phyloP scores from a whole-genome alignment of 2,888 invertebrate genomes.

The Campoplex capitator region DNA sequence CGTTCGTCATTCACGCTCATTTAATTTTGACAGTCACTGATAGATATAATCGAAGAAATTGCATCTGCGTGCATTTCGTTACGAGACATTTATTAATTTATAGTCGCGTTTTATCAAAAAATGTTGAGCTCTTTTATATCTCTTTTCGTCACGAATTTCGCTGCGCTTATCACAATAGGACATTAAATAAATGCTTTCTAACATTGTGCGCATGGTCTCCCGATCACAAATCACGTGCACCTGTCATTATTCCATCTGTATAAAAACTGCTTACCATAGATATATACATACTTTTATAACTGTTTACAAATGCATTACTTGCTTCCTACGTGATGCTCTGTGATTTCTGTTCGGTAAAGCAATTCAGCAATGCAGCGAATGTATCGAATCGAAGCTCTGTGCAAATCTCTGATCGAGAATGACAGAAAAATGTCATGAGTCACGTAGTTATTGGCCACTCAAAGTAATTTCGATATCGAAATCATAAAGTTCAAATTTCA shows the following conservation, averaged over 20 bases:
- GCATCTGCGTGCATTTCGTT: neutral
- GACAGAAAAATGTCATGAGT: constrained; percentile 28
- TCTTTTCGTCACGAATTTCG: constrained; percentile 1
- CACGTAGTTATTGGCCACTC: neutral
- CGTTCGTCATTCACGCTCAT: neutral
- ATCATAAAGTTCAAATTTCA: neutral
- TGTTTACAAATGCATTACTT: constrained; percentile 51
- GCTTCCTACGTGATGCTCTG: constrained; percentile 53
- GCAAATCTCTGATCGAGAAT: constrained; percentile 40
- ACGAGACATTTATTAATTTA: neutral
- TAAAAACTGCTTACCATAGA: neutral
- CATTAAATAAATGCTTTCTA: constrained; percentile 69
- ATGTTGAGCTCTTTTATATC: neutral
- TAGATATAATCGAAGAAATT: neutral
- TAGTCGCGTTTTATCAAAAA: neutral
- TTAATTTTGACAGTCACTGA: neutral
- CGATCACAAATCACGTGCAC: constrained; percentile 37
- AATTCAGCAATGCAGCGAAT: constrained; percentile 22
- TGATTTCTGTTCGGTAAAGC: constrained; percentile 32
- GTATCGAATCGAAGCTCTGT: constrained; percentile 42
- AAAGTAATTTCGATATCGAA: neutral
- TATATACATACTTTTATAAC: constrained; percentile 12
- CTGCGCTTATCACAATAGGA: constrained; percentile 58
- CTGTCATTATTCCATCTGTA: constrained; percentile 5
- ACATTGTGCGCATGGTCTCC: constrained; percentile 52